These are phyloP conservation scores for Penaeus chinensis DNA, from an alignment of 1,140 invertebrate genomes.

Conservation along the genomic window DNA sequence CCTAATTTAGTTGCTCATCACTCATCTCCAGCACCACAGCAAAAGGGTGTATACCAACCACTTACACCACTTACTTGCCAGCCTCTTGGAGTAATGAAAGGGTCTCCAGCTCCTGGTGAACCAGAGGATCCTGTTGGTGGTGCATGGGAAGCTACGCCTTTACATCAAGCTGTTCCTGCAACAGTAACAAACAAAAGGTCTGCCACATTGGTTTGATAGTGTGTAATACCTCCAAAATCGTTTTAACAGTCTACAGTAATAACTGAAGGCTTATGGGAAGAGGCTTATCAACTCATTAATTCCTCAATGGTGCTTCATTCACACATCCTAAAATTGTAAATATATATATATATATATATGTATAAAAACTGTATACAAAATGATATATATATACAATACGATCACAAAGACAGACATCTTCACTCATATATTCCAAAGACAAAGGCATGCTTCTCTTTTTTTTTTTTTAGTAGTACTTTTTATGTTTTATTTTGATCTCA, in stretches of 20 bases:
- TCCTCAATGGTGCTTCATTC: slow-evolving; percentile 55
- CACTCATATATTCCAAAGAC: too few relatives aligned
- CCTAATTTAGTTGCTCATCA: slow-evolving; percentile 60
- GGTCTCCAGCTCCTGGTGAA: slow-evolving; percentile 51
- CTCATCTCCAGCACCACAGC: slow-evolving; percentile 67
- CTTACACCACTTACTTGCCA: slow-evolving; percentile 70
- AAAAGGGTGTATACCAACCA: slow-evolving; percentile 71
- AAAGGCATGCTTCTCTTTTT: too few relatives aligned
- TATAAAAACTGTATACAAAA: slow-evolving; percentile 37
- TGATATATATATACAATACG: not conserved
- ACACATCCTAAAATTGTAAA: slow-evolving; percentile 34
- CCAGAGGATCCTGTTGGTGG: slow-evolving; percentile 48
- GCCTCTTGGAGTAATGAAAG: slow-evolving; percentile 63
- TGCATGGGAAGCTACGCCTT: slow-evolving; percentile 57
- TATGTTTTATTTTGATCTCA: slow-evolving; percentile 5
- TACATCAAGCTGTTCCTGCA: slow-evolving; percentile 63
- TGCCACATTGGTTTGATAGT: slow-evolving; percentile 59
- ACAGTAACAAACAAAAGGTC: slow-evolving; percentile 62
- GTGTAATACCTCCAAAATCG: too few relatives aligned
- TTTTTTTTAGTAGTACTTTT: not conserved
- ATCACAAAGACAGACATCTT: not conserved
- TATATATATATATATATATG: slow-evolving; percentile 44
- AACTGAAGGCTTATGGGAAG: not conserved
- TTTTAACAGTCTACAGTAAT: not conserved
- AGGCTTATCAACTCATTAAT: slow-evolving; percentile 32